phyloP scores from a whole-genome alignment of 2,113 vertebrate species.

The Rafetus swinhoei region DNA sequence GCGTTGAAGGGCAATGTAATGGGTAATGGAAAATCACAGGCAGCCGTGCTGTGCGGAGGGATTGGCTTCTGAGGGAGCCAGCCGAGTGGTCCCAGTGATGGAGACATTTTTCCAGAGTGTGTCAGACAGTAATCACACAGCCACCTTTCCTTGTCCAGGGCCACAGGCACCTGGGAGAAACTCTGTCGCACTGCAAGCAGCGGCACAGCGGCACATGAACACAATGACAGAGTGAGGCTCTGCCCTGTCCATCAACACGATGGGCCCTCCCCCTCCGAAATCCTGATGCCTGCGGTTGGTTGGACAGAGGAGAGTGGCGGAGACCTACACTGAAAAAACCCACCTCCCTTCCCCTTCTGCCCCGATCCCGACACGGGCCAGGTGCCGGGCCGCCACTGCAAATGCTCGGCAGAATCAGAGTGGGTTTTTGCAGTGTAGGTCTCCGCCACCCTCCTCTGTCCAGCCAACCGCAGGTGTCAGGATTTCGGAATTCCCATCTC shows the following conservation, averaged over 20 bases:
- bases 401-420: neutral
- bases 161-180: constrained; percentile 9
- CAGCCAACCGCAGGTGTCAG: neutral
- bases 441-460: neutral
- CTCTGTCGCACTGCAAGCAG: neutral
- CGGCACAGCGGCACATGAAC: neutral
- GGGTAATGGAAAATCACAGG: neutral
- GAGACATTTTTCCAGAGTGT: constrained; percentile 28
- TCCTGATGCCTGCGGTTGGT: neutral
- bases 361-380: neutral
- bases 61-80: neutral
- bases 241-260: neutral
- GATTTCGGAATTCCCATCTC: neutral
- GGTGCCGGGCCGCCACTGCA: neutral
- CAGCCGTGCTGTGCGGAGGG: neutral
- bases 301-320: neutral
- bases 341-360: too few species aligned
- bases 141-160: constrained; percentile 33
- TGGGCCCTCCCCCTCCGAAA: neutral
- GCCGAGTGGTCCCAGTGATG: neutral
- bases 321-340: neutral
- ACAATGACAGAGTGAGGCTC: neutral
- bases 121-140: constrained; percentile 18
- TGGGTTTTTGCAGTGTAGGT: neutral
- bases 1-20: neutral